Conservation (phyloP, 2,888 invertebrate genomes). For the Cephus rjabovi region DNA sequence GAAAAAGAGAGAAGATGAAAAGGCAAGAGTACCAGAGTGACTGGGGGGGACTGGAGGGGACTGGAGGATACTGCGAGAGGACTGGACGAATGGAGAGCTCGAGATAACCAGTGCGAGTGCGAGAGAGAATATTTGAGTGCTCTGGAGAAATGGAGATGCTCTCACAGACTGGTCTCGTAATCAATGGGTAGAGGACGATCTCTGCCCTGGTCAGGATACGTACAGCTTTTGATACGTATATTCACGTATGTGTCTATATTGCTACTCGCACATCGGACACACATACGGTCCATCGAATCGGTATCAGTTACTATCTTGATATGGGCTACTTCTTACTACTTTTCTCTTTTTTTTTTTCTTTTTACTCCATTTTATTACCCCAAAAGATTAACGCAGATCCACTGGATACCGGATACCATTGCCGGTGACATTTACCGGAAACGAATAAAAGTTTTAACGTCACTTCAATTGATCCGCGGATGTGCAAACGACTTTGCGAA, state of each 20-base stretch:
- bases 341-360: neutral
- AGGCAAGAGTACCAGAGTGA: constrained; percentile 15
- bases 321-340: neutral
- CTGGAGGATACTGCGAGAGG: neutral
- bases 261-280: neutral
- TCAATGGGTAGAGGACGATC: constrained; percentile 48
- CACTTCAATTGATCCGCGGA: neutral
- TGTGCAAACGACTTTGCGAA: neutral
- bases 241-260: neutral
- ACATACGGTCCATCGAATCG: neutral
- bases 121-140: constrained; percentile 5
- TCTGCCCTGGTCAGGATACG: constrained; percentile 30
- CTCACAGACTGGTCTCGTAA: constrained; percentile 38
- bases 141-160: constrained; percentile 4
- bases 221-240: constrained; percentile 1
- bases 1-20: constrained; percentile 31
- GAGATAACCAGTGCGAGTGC: constrained; percentile 32
- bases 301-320: neutral
- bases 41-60: constrained; percentile 13
- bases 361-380: neutral
- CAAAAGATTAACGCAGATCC: neutral
- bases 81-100: constrained; percentile 9
- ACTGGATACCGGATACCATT: neutral
- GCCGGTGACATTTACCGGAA: neutral
- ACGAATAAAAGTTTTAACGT: neutral